Percentiles rank a stretch among this genome's conserved stretches.
Evolutionary conservation across 2,888 invertebrate genomes (phyloP).

Genomic region (Leptinotarsa juncta): DNA sequence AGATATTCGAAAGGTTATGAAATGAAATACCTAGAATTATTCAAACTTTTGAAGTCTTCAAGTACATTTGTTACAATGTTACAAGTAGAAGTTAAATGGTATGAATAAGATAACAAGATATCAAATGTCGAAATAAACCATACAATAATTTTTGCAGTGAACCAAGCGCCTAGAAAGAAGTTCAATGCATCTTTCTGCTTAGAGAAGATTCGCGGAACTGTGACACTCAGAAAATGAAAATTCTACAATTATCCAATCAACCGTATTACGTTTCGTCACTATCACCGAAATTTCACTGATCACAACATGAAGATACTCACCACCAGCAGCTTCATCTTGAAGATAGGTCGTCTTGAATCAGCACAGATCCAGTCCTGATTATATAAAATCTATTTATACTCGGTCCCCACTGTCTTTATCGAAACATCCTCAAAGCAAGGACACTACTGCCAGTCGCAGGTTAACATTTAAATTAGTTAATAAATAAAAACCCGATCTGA

Average conservation of each 20-base stretch:
- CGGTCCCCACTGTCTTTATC: constrained; percentile 53
- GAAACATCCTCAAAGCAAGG: constrained; percentile 63
- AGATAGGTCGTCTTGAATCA: constrained; percentile 32
- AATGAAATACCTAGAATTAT: too few relatives aligned
- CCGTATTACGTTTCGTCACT: constrained; percentile 12
- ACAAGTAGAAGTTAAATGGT: too few relatives aligned
- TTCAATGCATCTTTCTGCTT: too few relatives aligned
- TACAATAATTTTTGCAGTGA: too few relatives aligned
- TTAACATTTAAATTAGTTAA: constrained; percentile 40
- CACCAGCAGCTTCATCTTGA: constrained; percentile 56
- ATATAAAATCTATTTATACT: constrained; percentile 54
- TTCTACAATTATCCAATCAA: not conserved
- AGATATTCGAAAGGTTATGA: too few relatives aligned
- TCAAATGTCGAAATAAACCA: too few relatives aligned
- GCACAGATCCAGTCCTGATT: constrained; percentile 35
- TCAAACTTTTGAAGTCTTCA: too few relatives aligned
- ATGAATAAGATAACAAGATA: too few relatives aligned
- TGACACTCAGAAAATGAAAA: not conserved
- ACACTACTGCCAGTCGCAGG: constrained; percentile 54
- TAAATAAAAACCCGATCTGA: constrained; percentile 24
- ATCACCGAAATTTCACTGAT: constrained; percentile 30
- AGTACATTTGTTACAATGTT: too few relatives aligned
- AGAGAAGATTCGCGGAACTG: not conserved
- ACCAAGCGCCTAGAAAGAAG: too few relatives aligned
- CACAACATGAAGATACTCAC: constrained; percentile 53